phyloP scores from a whole-genome alignment of 1,140 invertebrate species.

The Lasioglossum baleicum region DNA sequence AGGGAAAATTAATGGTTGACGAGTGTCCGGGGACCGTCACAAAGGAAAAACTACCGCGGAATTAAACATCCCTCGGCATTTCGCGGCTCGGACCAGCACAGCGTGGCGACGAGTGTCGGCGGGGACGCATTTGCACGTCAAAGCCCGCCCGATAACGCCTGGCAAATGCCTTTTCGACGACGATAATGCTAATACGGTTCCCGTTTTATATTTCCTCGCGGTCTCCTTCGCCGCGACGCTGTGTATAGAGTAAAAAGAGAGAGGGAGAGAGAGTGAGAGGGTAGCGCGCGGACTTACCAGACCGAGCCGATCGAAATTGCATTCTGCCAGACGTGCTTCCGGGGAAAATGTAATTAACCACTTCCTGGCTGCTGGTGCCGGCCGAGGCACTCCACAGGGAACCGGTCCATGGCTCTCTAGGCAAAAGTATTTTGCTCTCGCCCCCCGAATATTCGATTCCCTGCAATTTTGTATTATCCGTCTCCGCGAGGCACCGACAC shows the following conservation, averaged over 20 bases:
- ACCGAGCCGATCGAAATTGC: conserved; percentile 57
- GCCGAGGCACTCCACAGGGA: conserved; percentile 25
- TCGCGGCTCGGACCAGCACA: background rate
- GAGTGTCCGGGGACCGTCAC: background rate
- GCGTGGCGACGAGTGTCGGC: background rate
- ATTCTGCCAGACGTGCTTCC: conserved; percentile 53
- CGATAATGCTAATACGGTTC: conserved; percentile 39
- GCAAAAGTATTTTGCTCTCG: conserved; percentile 20
- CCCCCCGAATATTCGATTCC: conserved; percentile 9
- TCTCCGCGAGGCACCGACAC: background rate
- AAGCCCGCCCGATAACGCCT: conserved; percentile 15
- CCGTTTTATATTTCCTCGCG: conserved; percentile 30
- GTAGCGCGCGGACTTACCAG: conserved; percentile 7
- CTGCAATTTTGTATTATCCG: background rate
- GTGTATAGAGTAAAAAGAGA: background rate
- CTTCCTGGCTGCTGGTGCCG: conserved; percentile 23
- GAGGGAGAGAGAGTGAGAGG: too few species aligned
- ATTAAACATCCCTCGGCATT: background rate
- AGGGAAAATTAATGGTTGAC: background rate
- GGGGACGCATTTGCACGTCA: conserved; percentile 37
- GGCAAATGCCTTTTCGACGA: background rate
- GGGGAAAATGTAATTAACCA: conserved; percentile 59
- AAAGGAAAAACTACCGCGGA: background rate
- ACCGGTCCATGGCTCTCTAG: conserved; percentile 1
- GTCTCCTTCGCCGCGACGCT: background rate